A percentile compares a stretch with the other conserved stretches of the same genome.
Conservation (phyloP, 2,888 invertebrate genomes). For the Eupelmus urozonus region DNA sequence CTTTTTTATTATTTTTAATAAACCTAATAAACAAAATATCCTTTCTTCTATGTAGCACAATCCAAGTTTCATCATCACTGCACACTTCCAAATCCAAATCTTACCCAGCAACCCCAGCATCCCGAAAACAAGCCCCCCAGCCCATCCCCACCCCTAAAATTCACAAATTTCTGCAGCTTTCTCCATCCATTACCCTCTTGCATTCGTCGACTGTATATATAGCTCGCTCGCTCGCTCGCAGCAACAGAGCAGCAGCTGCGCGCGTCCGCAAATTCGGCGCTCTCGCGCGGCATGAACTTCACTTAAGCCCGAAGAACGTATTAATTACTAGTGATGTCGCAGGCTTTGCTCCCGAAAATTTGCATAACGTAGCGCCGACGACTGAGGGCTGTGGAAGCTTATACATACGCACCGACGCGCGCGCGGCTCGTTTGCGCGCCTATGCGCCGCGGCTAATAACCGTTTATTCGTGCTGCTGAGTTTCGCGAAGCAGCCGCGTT, state of each 20-base stretch:
- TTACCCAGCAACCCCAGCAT: no score
- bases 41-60: no score
- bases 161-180: not conserved
- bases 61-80: no score
- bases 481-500: no score
- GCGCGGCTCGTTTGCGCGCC: conserved; percentile 36
- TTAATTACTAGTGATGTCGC: conserved; percentile 57
- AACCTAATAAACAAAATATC: no score
- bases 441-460: conserved; percentile 44
- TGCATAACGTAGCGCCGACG: conserved; percentile 42
- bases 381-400: conserved; percentile 14
- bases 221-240: no score
- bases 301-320: conserved; percentile 50
- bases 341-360: conserved; percentile 38
- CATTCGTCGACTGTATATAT: not conserved
- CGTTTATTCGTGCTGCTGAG: conserved; percentile 35
- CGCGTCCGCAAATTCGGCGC: conserved; percentile 13
- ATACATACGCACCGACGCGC: conserved; percentile 1
- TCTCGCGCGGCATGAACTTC: conserved; percentile 22
- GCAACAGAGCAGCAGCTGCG: not conserved
- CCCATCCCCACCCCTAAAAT: not conserved
- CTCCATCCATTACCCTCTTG: conserved; percentile 16
- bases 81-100: no score
- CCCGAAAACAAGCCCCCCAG: no score
- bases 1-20: no score